Evolutionary conservation across 2,113 vertebrate genomes (phyloP).

Genomic region (Poecilia latipinna): DNA sequence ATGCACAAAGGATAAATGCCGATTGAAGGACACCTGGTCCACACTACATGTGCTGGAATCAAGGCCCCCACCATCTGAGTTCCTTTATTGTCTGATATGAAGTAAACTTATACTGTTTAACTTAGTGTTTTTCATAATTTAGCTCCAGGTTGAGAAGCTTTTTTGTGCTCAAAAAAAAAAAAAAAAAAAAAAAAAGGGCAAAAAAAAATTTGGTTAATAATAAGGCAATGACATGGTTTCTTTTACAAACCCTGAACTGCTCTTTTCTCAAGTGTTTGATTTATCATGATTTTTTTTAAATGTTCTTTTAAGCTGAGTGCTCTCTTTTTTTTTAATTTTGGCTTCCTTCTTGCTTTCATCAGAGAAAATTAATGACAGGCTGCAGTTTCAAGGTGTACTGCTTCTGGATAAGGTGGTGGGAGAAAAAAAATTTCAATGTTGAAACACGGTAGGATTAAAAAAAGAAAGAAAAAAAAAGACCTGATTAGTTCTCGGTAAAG

Average conservation of each 20-base stretch:
- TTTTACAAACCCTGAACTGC: background rate
- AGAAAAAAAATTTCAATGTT: slow-evolving; percentile 2
- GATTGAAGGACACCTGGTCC: slow-evolving; percentile 55
- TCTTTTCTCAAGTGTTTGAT: background rate
- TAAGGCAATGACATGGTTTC: background rate
- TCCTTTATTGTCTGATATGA: background rate
- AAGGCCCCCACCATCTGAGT: background rate
- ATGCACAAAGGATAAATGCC: slow-evolving; percentile 34
- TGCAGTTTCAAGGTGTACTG: slow-evolving; percentile 7
- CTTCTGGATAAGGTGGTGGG: background rate
- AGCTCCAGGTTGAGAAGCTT: fast-evolving
- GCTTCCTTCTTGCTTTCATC: slow-evolving; percentile 4
- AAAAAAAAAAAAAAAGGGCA: background rate
- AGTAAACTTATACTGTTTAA: background rate
- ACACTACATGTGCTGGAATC: background rate
- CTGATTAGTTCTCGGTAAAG: slow-evolving; percentile 31
- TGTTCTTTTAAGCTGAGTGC: background rate
- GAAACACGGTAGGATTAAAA: background rate
- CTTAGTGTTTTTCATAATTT: background rate
- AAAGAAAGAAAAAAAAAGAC: slow-evolving; percentile 8
- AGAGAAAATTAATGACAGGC: slow-evolving; percentile 20
- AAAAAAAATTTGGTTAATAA: background rate
- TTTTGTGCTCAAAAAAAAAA: background rate
- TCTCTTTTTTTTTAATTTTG: background rate
- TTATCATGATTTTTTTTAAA: background rate